Evolutionary conservation across 2,797 vertebrate genomes (phyloP).

Genomic region (Chlorospingus semifuscus): DNA sequence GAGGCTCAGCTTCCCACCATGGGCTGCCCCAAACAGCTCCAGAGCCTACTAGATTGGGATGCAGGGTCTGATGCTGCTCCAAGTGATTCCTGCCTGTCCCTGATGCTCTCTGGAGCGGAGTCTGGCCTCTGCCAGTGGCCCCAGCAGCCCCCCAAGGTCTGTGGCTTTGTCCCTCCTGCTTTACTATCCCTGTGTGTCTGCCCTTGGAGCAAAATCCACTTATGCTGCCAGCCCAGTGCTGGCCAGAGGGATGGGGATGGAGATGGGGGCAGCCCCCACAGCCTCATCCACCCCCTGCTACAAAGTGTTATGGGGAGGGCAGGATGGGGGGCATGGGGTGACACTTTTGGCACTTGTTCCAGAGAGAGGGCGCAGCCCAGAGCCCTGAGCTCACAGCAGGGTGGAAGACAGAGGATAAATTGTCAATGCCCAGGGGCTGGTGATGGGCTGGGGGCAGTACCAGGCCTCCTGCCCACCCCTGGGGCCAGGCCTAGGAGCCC

Average conservation of each 20-base stretch:
- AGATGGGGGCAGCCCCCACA: neutral
- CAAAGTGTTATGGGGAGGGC: neutral
- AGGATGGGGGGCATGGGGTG: neutral
- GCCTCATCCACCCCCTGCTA: slow-evolving; percentile 13
- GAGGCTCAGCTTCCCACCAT: neutral
- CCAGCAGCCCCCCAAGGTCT: neutral
- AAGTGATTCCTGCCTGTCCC: neutral
- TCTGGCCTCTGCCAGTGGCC: neutral
- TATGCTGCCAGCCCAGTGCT: neutral
- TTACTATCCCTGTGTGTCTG: neutral
- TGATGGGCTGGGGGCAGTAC: rapidly evolving
- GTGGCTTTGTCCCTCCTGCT: neutral
- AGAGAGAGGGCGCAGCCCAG: slow-evolving; percentile 23
- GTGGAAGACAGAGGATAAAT: slow-evolving; percentile 26
- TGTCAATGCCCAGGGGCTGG: neutral
- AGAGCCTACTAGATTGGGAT: rapidly evolving
- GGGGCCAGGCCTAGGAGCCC: rapidly evolving
- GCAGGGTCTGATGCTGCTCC: neutral
- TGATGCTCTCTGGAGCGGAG: neutral
- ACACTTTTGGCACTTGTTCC: slow-evolving; percentile 60
- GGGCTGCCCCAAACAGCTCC: neutral
- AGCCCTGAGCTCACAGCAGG: neutral
- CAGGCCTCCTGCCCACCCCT: neutral
- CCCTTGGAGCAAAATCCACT: neutral
- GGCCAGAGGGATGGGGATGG: neutral